A percentile compares a stretch with the other conserved stretches of the same genome.
These are phyloP conservation scores for Phalacrocorax carbo DNA, from an alignment of 2,113 vertebrate species.

Conservation along the genomic window DNA sequence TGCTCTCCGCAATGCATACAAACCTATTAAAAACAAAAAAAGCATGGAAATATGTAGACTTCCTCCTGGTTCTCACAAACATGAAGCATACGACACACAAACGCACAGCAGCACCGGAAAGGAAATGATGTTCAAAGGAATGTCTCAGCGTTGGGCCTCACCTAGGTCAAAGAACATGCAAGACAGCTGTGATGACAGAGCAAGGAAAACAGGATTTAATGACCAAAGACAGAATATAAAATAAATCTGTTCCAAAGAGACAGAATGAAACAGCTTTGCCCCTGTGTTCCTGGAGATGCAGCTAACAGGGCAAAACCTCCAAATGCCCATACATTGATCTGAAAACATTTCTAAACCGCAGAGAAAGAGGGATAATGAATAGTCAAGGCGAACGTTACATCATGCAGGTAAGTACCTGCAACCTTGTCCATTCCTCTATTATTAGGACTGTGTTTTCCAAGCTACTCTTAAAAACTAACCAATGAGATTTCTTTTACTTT, in stretches of 20 bases:
- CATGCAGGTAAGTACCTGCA: too few species aligned
- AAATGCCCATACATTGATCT: neutral
- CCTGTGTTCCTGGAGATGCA: neutral
- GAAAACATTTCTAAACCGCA: neutral
- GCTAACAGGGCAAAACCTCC: neutral
- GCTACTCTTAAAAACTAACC: neutral
- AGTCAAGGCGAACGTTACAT: neutral
- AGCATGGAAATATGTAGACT: neutral
- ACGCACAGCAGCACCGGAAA: neutral
- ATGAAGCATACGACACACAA: neutral
- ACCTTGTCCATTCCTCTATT: neutral
- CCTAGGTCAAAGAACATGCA: neutral
- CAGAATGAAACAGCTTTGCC: neutral
- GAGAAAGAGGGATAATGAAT: neutral
- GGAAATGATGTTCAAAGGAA: neutral
- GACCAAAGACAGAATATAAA: neutral
- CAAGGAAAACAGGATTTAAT: neutral
- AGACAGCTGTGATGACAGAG: neutral
- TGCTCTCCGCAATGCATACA: conserved; percentile 81
- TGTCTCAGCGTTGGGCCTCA: neutral
- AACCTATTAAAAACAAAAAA: conserved; percentile 73
- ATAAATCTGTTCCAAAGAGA: neutral
- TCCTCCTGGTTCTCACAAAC: neutral
- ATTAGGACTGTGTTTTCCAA: neutral
- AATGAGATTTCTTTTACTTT: neutral